A percentile compares a stretch with the other conserved stretches of the same genome.
Conservation (phyloP, 2,888 invertebrate genomes). For the Lampropteryx suffumata region DNA sequence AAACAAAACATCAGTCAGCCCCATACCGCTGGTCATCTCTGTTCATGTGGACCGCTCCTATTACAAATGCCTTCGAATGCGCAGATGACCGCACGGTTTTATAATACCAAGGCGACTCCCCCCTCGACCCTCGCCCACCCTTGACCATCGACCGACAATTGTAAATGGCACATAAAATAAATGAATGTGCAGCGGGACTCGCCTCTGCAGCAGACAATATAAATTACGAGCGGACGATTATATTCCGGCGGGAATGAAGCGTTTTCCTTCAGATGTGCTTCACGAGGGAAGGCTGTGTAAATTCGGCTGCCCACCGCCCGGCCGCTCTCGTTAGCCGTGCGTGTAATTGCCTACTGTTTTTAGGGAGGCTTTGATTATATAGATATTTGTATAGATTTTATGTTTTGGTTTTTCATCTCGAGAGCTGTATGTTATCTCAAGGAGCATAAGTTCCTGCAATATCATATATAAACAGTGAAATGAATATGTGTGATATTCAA, state of each 20-base stretch:
- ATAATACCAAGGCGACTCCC: slow-evolving; percentile 79
- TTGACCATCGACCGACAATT: slow-evolving; percentile 84
- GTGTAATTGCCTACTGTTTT: slow-evolving; percentile 68
- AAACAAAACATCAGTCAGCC: slow-evolving; percentile 71
- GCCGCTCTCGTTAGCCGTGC: slow-evolving; percentile 63
- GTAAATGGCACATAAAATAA: slow-evolving; percentile 85
- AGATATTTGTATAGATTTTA: slow-evolving; percentile 33
- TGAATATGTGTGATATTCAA: too few relatives aligned
- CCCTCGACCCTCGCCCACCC: slow-evolving; percentile 65
- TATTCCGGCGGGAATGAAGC: slow-evolving; percentile 82
- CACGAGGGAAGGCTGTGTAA: slow-evolving; percentile 55
- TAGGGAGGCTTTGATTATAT: slow-evolving; percentile 60
- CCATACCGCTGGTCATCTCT: slow-evolving; percentile 65
- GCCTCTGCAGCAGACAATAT: slow-evolving; percentile 84
- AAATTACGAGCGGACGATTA: slow-evolving; percentile 84
- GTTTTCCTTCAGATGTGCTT: slow-evolving; percentile 78
- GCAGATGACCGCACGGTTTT: slow-evolving; percentile 84
- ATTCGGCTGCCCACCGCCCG: slow-evolving; percentile 47
- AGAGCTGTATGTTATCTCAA: neutral
- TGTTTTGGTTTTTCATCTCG: slow-evolving; percentile 20
- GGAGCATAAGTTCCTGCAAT: too few relatives aligned
- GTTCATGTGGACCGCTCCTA: slow-evolving; percentile 70
- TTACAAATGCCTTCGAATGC: slow-evolving; percentile 80
- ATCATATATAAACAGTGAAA: too few relatives aligned
- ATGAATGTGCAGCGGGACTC: slow-evolving; percentile 83